phyloP scores from a whole-genome alignment of 23 tunicate species.

The Corella eumyota region DNA sequence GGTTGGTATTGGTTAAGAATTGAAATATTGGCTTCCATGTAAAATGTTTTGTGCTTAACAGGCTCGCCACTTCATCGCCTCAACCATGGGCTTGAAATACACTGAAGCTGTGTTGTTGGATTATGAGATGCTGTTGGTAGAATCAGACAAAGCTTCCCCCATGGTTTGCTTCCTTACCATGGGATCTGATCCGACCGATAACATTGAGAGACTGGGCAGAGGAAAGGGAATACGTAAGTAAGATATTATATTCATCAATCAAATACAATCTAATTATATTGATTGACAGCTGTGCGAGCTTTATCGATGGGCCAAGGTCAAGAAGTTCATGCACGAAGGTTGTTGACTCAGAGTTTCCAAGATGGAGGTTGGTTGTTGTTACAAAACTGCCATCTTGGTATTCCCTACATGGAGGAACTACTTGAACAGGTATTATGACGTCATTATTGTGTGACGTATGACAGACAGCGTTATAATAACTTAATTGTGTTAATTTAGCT shows the following conservation, averaged over 20 bases:
- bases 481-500: no score
- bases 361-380: conserved; percentile 98
- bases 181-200: conserved; percentile 99
- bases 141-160: conserved; percentile 73
- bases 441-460: no score
- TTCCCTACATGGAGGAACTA: conserved; percentile 96
- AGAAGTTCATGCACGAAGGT: conserved; percentile 94
- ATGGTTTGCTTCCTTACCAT: conserved; percentile 96
- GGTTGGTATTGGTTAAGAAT: conserved; percentile 17
- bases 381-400: conserved; percentile 98
- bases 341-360: conserved; percentile 67
- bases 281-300: conserved; percentile 92
- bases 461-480: no score
- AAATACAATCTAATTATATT: no score
- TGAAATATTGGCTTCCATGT: not conserved
- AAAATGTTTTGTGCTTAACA: not conserved
- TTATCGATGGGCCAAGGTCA: conserved; percentile 99
- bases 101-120: conserved; percentile 92
- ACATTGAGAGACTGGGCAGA: conserved; percentile 89
- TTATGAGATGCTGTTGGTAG: conserved; percentile 82
- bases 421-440: conserved; percentile 84
- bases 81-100: conserved; percentile 86
- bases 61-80: conserved; percentile 93
- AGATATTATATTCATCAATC: no score
- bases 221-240: conserved; percentile 93